Evolutionary conservation across 1,140 invertebrate genomes (phyloP).

Genomic region (Heliconius eleuchia): DNA sequence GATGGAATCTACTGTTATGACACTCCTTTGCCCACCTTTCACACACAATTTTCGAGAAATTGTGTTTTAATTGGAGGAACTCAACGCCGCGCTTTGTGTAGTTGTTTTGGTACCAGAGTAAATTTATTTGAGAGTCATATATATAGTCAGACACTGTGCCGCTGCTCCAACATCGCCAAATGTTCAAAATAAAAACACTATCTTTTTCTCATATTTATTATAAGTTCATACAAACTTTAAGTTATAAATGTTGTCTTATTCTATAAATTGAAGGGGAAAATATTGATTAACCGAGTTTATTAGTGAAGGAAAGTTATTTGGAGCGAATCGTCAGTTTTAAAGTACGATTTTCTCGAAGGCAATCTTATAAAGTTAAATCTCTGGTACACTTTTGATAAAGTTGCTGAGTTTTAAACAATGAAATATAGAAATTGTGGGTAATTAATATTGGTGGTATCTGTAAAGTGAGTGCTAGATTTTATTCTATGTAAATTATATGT

Average conservation of each 20-base stretch:
- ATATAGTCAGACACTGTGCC: too few species aligned
- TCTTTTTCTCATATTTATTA: not conserved
- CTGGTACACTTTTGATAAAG: slow-evolving; percentile 4
- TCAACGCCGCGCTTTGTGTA: too few species aligned
- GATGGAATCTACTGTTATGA: too few species aligned
- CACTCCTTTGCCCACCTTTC: too few species aligned
- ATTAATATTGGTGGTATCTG: not conserved
- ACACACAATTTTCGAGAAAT: too few species aligned
- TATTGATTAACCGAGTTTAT: slow-evolving; percentile 7
- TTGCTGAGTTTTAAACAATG: slow-evolving; percentile 1
- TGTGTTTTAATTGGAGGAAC: too few species aligned
- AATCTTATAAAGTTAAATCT: slow-evolving; percentile 13
- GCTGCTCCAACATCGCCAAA: too few species aligned
- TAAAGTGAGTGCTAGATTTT: not conserved
- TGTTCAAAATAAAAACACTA: too few species aligned
- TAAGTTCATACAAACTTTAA: not conserved
- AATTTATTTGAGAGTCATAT: too few species aligned
- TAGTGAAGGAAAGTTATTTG: not conserved
- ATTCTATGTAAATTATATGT: too few species aligned
- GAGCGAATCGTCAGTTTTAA: not conserved
- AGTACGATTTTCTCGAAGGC: slow-evolving; percentile 2
- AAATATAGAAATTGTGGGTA: slow-evolving; percentile 9
- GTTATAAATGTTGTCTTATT: not conserved
- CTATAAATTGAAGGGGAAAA: not conserved
- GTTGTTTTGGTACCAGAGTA: too few species aligned